Evolutionary conservation across 1,140 invertebrate genomes (phyloP).

Genomic region (Diabrotica undecimpunctata): DNA sequence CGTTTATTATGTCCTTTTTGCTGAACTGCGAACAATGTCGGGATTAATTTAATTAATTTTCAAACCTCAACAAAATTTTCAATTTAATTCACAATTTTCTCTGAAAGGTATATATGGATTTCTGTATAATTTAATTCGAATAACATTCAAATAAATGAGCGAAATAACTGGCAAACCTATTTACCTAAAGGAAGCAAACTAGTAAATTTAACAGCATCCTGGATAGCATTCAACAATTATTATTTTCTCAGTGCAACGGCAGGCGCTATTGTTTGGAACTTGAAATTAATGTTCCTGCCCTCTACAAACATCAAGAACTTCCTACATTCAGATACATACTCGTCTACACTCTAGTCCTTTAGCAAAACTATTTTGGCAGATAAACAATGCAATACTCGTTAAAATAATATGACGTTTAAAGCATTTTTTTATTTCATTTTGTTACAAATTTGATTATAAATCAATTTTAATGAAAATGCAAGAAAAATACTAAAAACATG

Average conservation of each 20-base stretch:
- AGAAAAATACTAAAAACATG: too few relatives aligned
- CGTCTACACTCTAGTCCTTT: too few relatives aligned
- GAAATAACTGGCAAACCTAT: background rate
- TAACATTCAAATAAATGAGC: constrained; percentile 1
- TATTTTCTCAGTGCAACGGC: constrained; percentile 8
- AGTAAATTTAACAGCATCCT: constrained; percentile 6
- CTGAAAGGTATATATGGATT: background rate
- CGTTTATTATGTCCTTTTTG: too few relatives aligned
- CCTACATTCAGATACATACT: too few relatives aligned
- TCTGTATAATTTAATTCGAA: background rate
- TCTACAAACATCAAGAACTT: background rate
- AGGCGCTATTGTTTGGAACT: constrained; percentile 6
- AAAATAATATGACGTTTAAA: too few relatives aligned
- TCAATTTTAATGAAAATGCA: too few relatives aligned
- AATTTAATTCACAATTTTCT: background rate
- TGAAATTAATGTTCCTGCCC: background rate
- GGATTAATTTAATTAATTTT: too few relatives aligned
- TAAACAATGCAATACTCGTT: too few relatives aligned
- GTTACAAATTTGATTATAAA: too few relatives aligned
- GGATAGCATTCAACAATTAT: constrained; percentile 11
- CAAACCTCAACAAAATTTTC: background rate
- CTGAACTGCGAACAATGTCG: too few relatives aligned
- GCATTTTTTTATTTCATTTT: too few relatives aligned
- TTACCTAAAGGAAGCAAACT: background rate
- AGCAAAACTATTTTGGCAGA: too few relatives aligned